Conservation (phyloP, 2,113 vertebrate genomes). For the Panthera uncia region DNA sequence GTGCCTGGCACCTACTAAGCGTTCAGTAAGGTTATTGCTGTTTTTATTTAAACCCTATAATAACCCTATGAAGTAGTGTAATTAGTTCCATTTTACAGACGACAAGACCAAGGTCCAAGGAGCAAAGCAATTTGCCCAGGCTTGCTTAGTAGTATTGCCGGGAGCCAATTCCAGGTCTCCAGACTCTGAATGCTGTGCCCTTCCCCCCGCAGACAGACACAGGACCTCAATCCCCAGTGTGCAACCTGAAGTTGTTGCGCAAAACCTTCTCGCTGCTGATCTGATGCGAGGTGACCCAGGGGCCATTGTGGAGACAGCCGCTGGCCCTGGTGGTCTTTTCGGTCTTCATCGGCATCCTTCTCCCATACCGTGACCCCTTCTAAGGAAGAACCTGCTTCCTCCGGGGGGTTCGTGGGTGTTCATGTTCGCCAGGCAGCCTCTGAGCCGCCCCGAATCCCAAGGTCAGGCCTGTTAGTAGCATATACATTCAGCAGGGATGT, state of each 20-base stretch:
- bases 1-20: not conserved
- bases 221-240: fast-evolving
- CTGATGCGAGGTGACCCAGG: not conserved
- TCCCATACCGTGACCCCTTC: not conserved
- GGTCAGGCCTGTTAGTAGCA: not conserved
- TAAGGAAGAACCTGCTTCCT: not conserved
- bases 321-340: not conserved
- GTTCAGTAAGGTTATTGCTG: not conserved
- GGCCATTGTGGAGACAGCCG: no score
- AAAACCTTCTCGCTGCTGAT: not conserved
- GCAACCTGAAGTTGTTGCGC: not conserved
- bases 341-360: not conserved
- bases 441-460: not conserved
- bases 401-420: not conserved
- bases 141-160: not conserved
- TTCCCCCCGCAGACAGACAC: not conserved
- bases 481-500: not conserved
- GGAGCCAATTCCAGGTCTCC: not conserved
- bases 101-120: not conserved
- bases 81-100: constrained; percentile 5
- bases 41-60: not conserved
- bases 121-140: not conserved
- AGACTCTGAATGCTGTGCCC: not conserved
- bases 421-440: not conserved
- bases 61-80: not conserved